These are phyloP conservation scores for Odontamblyopus rebecca DNA, from an alignment of 2,797 vertebrate genomes.

Conservation along the genomic window DNA sequence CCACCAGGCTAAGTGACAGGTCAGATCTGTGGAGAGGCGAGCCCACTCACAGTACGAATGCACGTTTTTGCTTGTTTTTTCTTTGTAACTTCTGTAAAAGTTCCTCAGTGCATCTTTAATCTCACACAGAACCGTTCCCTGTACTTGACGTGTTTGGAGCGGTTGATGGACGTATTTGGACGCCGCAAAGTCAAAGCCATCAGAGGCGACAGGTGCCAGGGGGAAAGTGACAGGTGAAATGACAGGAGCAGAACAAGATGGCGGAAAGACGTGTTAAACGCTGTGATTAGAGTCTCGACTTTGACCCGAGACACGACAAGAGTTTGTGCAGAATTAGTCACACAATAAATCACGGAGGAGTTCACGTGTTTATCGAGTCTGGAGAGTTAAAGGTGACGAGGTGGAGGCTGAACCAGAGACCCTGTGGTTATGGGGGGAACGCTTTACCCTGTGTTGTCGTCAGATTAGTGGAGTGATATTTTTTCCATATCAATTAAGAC, in stretches of 20 bases:
- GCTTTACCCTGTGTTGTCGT: background rate
- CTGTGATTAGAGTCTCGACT: conserved; percentile 9
- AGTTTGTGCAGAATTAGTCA: background rate
- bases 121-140: background rate
- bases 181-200: conserved; percentile 6
- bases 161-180: background rate
- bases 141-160: background rate
- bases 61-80: too few species aligned
- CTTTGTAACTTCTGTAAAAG: too few species aligned
- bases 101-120: background rate
- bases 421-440: background rate
- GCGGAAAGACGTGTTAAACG: background rate
- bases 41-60: too few species aligned
- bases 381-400: background rate
- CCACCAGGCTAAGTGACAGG: too few species aligned
- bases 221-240: background rate
- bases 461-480: background rate
- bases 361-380: background rate
- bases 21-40: too few species aligned
- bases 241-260: background rate
- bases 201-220: background rate
- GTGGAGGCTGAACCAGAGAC: background rate
- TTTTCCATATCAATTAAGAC: too few species aligned
- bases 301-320: background rate
- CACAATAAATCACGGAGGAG: background rate